Evolutionary conservation across 2,888 invertebrate species (phyloP).

Genomic region (Netelia melanura): DNA sequence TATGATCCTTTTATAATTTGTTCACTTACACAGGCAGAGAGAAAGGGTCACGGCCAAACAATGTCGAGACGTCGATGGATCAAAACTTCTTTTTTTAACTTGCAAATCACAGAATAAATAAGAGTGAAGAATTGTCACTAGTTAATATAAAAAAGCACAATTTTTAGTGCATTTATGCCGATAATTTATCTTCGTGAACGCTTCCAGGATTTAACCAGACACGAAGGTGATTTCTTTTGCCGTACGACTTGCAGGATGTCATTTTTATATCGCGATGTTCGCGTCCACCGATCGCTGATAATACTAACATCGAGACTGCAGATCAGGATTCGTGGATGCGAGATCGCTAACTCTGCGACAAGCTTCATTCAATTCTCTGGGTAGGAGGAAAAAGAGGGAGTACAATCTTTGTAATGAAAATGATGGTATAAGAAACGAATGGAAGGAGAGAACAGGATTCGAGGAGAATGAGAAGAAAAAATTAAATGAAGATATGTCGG

Average conservation of each 20-base stretch:
- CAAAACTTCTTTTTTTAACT: neutral
- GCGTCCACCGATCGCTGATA: slow-evolving; percentile 38
- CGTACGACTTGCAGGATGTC: slow-evolving; percentile 16
- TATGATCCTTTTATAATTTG: neutral
- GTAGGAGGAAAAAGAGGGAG: slow-evolving; percentile 11
- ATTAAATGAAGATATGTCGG: neutral
- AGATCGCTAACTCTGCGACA: neutral
- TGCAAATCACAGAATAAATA: neutral
- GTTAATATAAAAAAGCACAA: neutral
- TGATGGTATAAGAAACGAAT: no score
- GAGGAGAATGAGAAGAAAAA: neutral
- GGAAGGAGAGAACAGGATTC: neutral
- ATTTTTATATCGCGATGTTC: slow-evolving; percentile 42
- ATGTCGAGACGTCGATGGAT: no score
- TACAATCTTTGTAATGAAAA: neutral
- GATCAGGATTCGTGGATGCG: neutral
- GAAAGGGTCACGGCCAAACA: neutral
- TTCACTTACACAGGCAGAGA: neutral
- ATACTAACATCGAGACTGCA: slow-evolving; percentile 33
- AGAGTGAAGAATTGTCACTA: neutral
- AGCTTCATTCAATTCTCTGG: slow-evolving; percentile 4
- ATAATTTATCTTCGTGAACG: neutral
- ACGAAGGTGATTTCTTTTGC: slow-evolving; percentile 18
- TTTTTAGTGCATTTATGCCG: neutral
- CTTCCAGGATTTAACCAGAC: neutral